phyloP scores from a whole-genome alignment of 2,113 vertebrate species.

The Melanocharis versteri region DNA sequence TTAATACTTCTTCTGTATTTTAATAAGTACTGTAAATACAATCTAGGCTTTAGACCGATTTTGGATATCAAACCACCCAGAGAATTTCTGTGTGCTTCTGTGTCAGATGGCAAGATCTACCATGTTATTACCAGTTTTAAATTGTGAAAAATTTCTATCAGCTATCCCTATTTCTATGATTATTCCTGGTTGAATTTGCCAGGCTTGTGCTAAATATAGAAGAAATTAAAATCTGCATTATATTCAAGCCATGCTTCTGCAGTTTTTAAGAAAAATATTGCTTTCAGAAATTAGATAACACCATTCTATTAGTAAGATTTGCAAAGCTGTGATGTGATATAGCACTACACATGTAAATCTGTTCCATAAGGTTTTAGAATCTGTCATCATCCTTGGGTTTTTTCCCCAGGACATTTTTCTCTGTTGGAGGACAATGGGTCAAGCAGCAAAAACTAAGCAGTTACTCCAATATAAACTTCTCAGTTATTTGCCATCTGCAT shows the following conservation, averaged over 20 bases:
- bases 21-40: neutral
- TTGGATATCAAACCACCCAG: neutral
- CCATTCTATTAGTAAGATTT: neutral
- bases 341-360: neutral
- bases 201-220: neutral
- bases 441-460: slow-evolving; percentile 49
- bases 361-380: neutral
- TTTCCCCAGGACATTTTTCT: slow-evolving; percentile 43
- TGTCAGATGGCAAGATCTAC: neutral
- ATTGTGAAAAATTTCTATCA: neutral
- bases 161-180: neutral
- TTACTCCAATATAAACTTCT: slow-evolving; percentile 13
- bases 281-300: neutral
- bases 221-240: neutral
- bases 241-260: neutral
- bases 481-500: neutral
- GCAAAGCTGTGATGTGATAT: neutral
- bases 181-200: neutral
- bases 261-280: neutral
- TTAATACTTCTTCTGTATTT: neutral
- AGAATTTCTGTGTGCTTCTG: neutral
- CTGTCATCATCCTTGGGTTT: neutral
- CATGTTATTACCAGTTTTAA: neutral
- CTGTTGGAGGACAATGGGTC: slow-evolving; percentile 42
- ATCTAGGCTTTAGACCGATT: neutral